These are phyloP conservation scores for Sarcoramphus papa DNA, from an alignment of 2,797 vertebrate genomes.

Conservation along the genomic window DNA sequence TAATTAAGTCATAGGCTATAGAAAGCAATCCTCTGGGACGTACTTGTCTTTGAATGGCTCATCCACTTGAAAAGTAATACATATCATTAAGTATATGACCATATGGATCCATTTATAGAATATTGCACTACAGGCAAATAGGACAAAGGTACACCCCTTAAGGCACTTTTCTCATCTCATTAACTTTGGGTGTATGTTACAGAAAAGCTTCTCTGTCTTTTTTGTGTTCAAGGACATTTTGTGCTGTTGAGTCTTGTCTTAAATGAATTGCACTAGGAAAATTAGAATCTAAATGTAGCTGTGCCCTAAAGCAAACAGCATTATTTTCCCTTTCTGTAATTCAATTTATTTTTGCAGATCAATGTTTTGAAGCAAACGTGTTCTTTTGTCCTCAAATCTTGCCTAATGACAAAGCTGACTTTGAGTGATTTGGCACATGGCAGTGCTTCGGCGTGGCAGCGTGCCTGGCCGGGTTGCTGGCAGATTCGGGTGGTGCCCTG, in stretches of 20 bases:
- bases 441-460: accelerated
- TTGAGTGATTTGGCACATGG: background rate
- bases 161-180: slow-evolving; percentile 35
- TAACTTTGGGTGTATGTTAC: slow-evolving; percentile 21
- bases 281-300: slow-evolving; percentile 33
- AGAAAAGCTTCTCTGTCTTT: background rate
- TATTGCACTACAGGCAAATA: slow-evolving; percentile 13
- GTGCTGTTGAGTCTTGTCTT: background rate
- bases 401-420: background rate
- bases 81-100: slow-evolving; percentile 32
- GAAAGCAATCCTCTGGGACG: slow-evolving; percentile 35
- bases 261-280: slow-evolving; percentile 28
- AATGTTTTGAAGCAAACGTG: background rate
- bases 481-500: background rate
- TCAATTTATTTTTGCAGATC: slow-evolving; percentile 39
- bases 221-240: slow-evolving; percentile 23
- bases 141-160: slow-evolving; percentile 29
- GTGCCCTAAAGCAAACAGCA: slow-evolving; percentile 41
- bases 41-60: slow-evolving; percentile 46
- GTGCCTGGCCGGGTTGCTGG: background rate
- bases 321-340: slow-evolving; percentile 39
- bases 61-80: slow-evolving; percentile 38
- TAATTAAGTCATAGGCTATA: slow-evolving; percentile 47
- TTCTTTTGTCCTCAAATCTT: background rate
- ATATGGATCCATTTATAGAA: slow-evolving; percentile 63